These are phyloP conservation scores for Helarctos malayanus DNA, from an alignment of 2,797 vertebrate species.

Conservation along the genomic window DNA sequence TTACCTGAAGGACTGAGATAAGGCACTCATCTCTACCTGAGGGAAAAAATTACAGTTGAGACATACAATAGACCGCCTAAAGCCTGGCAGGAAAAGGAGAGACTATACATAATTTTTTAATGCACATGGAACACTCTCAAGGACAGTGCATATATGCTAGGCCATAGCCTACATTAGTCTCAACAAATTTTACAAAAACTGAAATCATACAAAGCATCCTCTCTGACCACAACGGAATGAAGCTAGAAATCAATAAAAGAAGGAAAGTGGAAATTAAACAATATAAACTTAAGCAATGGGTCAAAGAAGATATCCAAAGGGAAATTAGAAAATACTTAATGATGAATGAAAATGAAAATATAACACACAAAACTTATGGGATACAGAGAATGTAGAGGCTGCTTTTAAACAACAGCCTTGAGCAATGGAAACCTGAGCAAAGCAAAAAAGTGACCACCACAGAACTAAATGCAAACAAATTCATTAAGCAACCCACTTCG, in stretches of 20 bases:
- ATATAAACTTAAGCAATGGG: neutral
- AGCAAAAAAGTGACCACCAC: neutral
- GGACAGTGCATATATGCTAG: neutral
- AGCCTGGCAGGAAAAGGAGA: neutral
- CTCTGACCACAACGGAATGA: conserved; percentile 16
- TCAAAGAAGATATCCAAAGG: neutral
- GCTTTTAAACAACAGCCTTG: neutral
- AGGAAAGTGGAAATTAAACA: conserved; percentile 27
- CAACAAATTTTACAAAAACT: neutral
- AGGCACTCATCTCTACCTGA: neutral
- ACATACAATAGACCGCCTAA: neutral
- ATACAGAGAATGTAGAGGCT: neutral
- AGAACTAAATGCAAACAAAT: neutral
- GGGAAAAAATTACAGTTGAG: neutral
- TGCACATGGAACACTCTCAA: neutral
- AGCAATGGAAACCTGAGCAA: neutral
- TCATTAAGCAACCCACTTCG: neutral
- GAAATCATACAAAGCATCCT: conserved; percentile 33
- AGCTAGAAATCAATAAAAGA: conserved; percentile 46
- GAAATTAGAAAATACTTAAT: conserved; percentile 10
- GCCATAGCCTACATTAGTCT: neutral
- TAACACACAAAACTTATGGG: neutral
- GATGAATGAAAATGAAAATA: neutral
- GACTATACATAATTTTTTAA: neutral
- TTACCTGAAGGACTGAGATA: neutral